These are phyloP conservation scores for Phaetusa simplex DNA, from an alignment of 2,113 vertebrate species.

Conservation along the genomic window DNA sequence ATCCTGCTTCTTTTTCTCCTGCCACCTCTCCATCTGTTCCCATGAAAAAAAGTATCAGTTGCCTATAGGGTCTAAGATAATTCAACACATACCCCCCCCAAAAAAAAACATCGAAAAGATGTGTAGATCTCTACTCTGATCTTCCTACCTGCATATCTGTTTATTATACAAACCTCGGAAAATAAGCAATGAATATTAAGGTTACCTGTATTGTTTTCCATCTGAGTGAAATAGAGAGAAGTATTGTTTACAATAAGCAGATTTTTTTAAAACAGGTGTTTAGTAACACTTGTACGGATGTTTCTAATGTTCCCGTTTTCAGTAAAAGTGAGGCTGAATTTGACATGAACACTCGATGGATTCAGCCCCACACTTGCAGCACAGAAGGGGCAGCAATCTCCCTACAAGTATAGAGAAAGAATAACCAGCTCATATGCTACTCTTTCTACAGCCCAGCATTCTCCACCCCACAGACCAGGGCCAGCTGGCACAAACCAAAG, in stretches of 20 bases:
- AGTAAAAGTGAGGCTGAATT: neutral
- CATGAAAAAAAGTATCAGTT: neutral
- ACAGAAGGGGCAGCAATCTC: neutral
- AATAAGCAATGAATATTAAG: neutral
- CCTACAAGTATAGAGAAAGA: neutral
- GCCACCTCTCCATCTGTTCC: neutral
- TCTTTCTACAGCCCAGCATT: neutral
- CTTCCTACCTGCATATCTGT: neutral
- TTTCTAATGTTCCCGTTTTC: neutral
- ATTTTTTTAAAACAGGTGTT: neutral
- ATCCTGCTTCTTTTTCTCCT: neutral
- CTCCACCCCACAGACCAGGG: neutral
- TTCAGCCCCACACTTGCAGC: neutral
- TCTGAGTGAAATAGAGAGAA: neutral
- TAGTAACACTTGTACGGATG: neutral
- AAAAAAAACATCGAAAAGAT: neutral
- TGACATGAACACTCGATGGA: neutral
- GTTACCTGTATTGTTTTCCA: neutral
- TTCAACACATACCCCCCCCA: neutral
- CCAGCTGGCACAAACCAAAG: constrained; percentile 26
- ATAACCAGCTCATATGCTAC: neutral
- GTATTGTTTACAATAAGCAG: neutral
- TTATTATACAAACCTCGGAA: neutral
- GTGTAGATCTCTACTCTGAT: neutral
- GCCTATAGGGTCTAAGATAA: neutral